Evolutionary conservation across 23 tunicate species (phyloP).

Genomic region (Phallusia fumigata): DNA sequence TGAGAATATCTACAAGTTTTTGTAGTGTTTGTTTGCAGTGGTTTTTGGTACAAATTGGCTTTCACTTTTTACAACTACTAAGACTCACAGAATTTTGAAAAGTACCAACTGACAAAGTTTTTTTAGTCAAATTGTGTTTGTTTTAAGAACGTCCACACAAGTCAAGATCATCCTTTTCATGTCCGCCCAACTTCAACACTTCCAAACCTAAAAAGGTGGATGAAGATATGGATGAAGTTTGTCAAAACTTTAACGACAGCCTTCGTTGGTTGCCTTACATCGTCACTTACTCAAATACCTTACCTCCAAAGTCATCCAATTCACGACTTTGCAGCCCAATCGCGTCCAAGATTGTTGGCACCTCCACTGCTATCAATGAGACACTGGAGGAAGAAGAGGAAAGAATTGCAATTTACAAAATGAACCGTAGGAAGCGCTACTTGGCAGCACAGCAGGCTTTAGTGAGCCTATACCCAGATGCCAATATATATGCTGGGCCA

Average conservation of each 20-base stretch:
- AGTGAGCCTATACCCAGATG: conserved; percentile 44
- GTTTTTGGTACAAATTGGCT: no score
- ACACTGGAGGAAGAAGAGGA: conserved; percentile 75
- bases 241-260: conserved; percentile 53
- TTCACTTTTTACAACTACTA: no score
- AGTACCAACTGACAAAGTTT: background rate
- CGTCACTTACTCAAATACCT: conserved; percentile 25
- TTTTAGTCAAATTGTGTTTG: background rate
- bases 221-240: conserved; percentile 20
- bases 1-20: no score
- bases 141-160: conserved; percentile 39
- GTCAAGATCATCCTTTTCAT: conserved; percentile 65
- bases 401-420: conserved; percentile 78
- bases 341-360: conserved; percentile 15
- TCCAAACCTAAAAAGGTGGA: conserved; percentile 16
- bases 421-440: conserved; percentile 89
- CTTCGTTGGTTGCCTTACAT: conserved; percentile 82
- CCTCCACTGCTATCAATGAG: conserved; percentile 22
- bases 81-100: no score
- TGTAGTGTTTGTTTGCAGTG: no score
- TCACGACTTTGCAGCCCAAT: conserved; percentile 29
- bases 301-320: conserved; percentile 22
- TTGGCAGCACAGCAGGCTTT: conserved; percentile 86
- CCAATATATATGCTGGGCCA: conserved; percentile 30
- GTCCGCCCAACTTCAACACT: conserved; percentile 52